phyloP scores from a whole-genome alignment of 2,797 vertebrate species.

The Spatula clypeata region DNA sequence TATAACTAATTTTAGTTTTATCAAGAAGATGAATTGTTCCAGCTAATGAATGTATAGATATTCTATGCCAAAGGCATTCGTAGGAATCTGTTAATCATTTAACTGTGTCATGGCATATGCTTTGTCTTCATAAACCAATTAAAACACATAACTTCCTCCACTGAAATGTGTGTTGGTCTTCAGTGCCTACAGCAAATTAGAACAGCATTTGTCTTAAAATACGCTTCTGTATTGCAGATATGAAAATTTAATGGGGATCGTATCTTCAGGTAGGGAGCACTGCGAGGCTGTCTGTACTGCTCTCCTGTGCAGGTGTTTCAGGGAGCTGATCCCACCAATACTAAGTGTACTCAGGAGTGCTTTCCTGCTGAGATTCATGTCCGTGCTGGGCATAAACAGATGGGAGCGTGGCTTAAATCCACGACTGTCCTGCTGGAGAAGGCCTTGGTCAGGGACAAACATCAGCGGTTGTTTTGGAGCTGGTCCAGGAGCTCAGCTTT shows the following conservation, averaged over 20 bases:
- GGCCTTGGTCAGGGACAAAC: neutral
- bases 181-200: conserved; percentile 80
- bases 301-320: neutral
- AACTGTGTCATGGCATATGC: conserved; percentile 86
- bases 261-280: conserved; percentile 63
- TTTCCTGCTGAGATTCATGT: neutral
- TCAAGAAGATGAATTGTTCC: conserved; percentile 87
- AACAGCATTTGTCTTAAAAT: conserved; percentile 81
- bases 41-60: conserved; percentile 87
- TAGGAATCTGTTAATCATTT: conserved; percentile 87
- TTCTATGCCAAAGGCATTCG: conserved; percentile 85
- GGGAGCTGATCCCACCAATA: neutral
- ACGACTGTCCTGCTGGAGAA: neutral
- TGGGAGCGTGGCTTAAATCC: neutral
- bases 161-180: conserved; percentile 79
- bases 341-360: neutral
- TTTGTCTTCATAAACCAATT: conserved; percentile 87
- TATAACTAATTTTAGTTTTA: conserved; percentile 88
- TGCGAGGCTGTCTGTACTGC: neutral
- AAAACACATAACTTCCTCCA: conserved; percentile 82
- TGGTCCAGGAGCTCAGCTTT: neutral
- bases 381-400: neutral
- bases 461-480: neutral
- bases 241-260: neutral
- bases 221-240: conserved; percentile 32